Evolutionary conservation across 2,888 invertebrate genomes (phyloP), one percentile per base, ranked within the genome.

Genomic region (Megamerina dolium): DNA sequence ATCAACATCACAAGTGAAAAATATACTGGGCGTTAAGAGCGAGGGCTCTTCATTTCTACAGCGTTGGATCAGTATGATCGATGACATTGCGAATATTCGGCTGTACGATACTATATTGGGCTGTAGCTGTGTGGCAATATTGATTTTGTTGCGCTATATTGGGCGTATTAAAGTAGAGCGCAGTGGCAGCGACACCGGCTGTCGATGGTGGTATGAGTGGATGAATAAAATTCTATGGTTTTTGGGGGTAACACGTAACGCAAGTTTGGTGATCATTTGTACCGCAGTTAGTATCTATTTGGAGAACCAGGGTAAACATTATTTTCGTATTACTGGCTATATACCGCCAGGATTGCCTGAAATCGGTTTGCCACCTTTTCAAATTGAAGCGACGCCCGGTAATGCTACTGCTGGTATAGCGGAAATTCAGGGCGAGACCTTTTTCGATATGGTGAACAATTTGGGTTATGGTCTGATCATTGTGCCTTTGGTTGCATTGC

Each of bases 1-100:
- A 54, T 81, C 88, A 38, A 83, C 88, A 1, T 88, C 90, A 14
- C 92, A 92, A 73, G 76, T 91, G 43, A 88, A 88, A 70, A 86
- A 88, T 62, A 75, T 90, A 48, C 76, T 90, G 45, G 87, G 86
- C 1, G 82, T 89, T 49, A 61, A 72, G 23, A 83, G 82, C 16
- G 75, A 74, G 6, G 89, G 89, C 5, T 75, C 76, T 21, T 88
- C 89, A 1, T 88, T 91, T 62, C 63, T 89, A 35, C 79, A 85
- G 56, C 83, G 85, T 63, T 86, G 88, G 83, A 79, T 77, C 36
- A 83, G 83, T 46, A 80, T 91, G 48, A 78, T 81, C 56, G 64
- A 73, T 29, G 80, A 86, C 60, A 78, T 89, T 44, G 75, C 77
- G 45, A 70, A 77, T 41, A 79, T 85, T 2, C 74, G 79, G 27